Percentiles rank a stretch among this genome's conserved stretches.
These are phyloP conservation scores for Cephus runcator DNA, from an alignment of 2,888 invertebrate genomes.

Conservation along the genomic window DNA sequence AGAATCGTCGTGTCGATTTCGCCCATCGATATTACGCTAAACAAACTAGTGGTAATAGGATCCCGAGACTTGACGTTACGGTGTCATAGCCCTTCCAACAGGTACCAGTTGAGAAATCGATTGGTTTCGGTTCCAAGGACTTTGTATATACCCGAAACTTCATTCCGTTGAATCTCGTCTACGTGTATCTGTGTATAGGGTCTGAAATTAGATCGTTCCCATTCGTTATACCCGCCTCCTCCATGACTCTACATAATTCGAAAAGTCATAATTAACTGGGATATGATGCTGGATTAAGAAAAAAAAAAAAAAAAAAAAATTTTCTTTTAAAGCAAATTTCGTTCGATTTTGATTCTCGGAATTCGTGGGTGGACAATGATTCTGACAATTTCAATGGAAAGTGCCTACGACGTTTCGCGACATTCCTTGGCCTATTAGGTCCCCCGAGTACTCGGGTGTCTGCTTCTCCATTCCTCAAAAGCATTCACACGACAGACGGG, in stretches of 20 bases:
- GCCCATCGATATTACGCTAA: neutral
- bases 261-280: neutral
- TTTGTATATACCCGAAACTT: neutral
- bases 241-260: neutral
- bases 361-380: neutral
- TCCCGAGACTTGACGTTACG: neutral
- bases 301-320: neutral
- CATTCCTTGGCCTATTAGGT: neutral
- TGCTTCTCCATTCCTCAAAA: constrained; percentile 1
- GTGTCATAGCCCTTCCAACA: neutral
- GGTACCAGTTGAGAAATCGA: neutral
- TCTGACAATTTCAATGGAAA: neutral
- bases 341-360: neutral
- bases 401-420: neutral
- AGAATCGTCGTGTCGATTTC: neutral
- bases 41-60: neutral
- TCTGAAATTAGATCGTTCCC: neutral
- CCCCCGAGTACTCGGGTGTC: neutral
- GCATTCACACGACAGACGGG: constrained; percentile 6
- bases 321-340: neutral
- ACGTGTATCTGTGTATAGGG: neutral
- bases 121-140: neutral
- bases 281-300: neutral
- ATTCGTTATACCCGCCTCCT: neutral
- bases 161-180: neutral